Evolutionary conservation across 2,888 invertebrate species (phyloP), one percentile per base, ranked within the genome.

Genomic region (Euclidia mi): DNA sequence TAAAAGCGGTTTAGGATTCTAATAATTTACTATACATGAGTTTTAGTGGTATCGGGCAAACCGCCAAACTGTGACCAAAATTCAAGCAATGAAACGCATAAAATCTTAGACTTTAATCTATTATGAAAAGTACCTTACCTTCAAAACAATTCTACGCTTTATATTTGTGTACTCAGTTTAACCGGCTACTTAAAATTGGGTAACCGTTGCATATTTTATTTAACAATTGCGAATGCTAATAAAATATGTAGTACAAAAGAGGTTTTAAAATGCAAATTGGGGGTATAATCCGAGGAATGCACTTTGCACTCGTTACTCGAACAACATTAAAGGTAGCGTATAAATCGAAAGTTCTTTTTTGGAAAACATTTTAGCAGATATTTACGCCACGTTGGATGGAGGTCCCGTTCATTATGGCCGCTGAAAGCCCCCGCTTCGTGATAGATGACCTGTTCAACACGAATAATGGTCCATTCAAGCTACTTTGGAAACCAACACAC

Each of bases 401-500:
- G 68, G 74, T 72, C 70, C 70, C 84, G 71, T 84, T 89, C 87
- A 90, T 91, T 89, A 89, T 79, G 75, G 71, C 67, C 72, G 82
- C 56, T 83, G 84, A 88, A 88, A 85, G 85, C 86, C 76, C 66
- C 70, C 52, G 56, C 76, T 65, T 67, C 78, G 84, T 90, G 91
- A 91, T 89, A 88, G 88, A 91, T 89, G 84, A 79, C 81, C 82
- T 77, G 84, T 81, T 87, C 86, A 84, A 81, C 81, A 79, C 82
- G 83, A 90, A 88, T 91, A 91, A 92, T 90, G 85, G 86, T 68
- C 81, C 78, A 85, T 84, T 86, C 79, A 79, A 74, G 72, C 76
- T 80, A 78, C 83, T 85, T 84, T n/a, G n/a, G n/a, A n/a, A n/a
- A n/a, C n/a, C n/a, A n/a, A n/a, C n/a, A n/a, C n/a, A 61, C 65